phyloP scores from a whole-genome alignment of 1,140 invertebrate species.

The Papilio aristodemus region DNA sequence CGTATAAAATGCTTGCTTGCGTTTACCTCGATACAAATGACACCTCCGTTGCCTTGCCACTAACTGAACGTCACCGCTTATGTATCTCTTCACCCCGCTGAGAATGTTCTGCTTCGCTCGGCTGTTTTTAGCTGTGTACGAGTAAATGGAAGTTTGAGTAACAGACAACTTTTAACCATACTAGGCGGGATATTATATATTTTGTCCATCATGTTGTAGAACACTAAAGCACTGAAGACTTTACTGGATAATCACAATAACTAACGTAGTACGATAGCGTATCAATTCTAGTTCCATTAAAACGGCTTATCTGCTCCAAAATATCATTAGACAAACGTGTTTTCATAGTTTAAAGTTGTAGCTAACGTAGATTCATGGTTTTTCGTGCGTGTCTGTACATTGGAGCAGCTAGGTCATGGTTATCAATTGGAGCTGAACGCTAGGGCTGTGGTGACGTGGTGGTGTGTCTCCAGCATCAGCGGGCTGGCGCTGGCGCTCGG shows the following conservation, averaged over 20 bases:
- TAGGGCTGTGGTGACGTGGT: slow-evolving; percentile 76
- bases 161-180: slow-evolving; percentile 39
- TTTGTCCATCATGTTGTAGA: slow-evolving; percentile 40
- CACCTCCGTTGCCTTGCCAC: slow-evolving; percentile 75
- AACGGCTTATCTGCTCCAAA: slow-evolving; percentile 72
- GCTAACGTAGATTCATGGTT: slow-evolving; percentile 19
- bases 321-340: slow-evolving; percentile 42
- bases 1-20: slow-evolving; percentile 67
- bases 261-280: slow-evolving; percentile 47
- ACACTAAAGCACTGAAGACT: slow-evolving; percentile 37
- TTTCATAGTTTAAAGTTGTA: slow-evolving; percentile 34
- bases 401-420: slow-evolving; percentile 69
- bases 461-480: slow-evolving; percentile 80
- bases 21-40: slow-evolving; percentile 58
- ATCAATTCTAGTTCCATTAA: slow-evolving; percentile 55
- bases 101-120: slow-evolving; percentile 78
- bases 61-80: slow-evolving; percentile 77
- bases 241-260: slow-evolving; percentile 46
- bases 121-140: slow-evolving; percentile 50
- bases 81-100: slow-evolving; percentile 74
- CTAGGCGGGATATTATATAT: slow-evolving; percentile 63
- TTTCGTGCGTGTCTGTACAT: slow-evolving; percentile 33
- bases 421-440: slow-evolving; percentile 47
- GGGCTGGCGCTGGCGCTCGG: slow-evolving; percentile 79
- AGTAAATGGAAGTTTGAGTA: slow-evolving; percentile 39